A percentile compares a stretch with the other conserved stretches of the same genome.
These are phyloP conservation scores for Chloebia gouldiae DNA, from an alignment of 2,113 vertebrate genomes.

Conservation along the genomic window DNA sequence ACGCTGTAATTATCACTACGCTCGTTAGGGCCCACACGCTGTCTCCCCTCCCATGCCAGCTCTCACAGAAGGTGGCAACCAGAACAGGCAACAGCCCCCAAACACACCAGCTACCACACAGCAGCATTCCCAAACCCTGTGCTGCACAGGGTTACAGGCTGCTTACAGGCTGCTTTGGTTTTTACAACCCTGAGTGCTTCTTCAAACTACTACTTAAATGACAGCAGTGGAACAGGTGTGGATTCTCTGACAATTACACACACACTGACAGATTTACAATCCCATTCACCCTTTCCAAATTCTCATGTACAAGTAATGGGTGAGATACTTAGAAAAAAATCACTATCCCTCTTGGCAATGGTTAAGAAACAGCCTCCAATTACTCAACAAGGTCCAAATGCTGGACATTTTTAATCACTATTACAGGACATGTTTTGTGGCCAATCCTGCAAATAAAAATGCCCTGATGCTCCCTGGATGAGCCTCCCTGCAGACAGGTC, in stretches of 20 bases:
- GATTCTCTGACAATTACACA: neutral
- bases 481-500: neutral
- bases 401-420: neutral
- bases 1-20: neutral
- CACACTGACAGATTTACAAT: neutral
- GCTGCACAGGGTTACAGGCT: neutral
- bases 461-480: neutral
- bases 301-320: neutral
- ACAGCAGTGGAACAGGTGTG: neutral
- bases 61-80: neutral
- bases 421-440: neutral
- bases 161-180: neutral
- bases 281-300: neutral
- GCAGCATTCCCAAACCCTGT: neutral
- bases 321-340: neutral
- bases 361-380: neutral
- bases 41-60: neutral
- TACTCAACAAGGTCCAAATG: neutral
- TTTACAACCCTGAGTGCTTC: neutral
- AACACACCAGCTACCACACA: neutral
- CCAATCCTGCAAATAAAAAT: neutral
- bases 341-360: neutral
- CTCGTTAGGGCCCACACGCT: fast-evolving
- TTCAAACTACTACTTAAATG: neutral
- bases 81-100: neutral